Percentiles rank a stretch among this genome's conserved stretches.
These are phyloP conservation scores for Sphaerophoria taeniata DNA, from an alignment of 2,888 invertebrate species.

Conservation along the genomic window DNA sequence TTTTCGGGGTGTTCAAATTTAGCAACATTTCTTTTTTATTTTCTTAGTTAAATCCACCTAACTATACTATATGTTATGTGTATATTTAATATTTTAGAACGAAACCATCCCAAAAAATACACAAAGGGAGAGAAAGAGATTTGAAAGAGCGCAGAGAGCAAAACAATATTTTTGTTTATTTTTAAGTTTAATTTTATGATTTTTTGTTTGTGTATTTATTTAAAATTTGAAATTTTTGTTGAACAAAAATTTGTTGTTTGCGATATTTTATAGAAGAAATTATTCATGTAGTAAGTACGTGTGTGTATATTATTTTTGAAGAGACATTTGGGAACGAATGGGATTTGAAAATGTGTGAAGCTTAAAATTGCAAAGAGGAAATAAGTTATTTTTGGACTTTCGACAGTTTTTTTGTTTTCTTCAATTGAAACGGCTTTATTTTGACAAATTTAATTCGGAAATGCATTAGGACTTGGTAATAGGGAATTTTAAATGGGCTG, in stretches of 20 bases:
- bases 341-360: background rate
- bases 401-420: conserved; percentile 36
- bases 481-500: conserved; percentile 25
- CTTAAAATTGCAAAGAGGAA: conserved; percentile 58
- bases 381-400: conserved; percentile 54
- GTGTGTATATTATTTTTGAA: conserved; percentile 12
- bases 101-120: conserved; percentile 16
- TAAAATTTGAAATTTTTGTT: conserved; percentile 42
- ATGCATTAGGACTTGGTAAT: conserved; percentile 37
- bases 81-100: conserved; percentile 29
- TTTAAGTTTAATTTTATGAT: conserved; percentile 54
- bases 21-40: conserved; percentile 36
- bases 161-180: conserved; percentile 37
- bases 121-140: conserved; percentile 33
- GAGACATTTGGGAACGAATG: conserved; percentile 20
- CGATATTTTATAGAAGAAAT: conserved; percentile 41
- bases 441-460: conserved; percentile 31
- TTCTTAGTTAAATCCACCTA: conserved; percentile 26
- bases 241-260: conserved; percentile 41
- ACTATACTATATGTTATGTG: background rate
- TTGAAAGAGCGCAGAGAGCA: background rate
- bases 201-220: conserved; percentile 41
- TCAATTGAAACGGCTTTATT: conserved; percentile 6
- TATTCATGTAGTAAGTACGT: background rate
- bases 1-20: conserved; percentile 62